Conservation (phyloP, 2,888 invertebrate species). For the Diaperis boleti region DNA sequence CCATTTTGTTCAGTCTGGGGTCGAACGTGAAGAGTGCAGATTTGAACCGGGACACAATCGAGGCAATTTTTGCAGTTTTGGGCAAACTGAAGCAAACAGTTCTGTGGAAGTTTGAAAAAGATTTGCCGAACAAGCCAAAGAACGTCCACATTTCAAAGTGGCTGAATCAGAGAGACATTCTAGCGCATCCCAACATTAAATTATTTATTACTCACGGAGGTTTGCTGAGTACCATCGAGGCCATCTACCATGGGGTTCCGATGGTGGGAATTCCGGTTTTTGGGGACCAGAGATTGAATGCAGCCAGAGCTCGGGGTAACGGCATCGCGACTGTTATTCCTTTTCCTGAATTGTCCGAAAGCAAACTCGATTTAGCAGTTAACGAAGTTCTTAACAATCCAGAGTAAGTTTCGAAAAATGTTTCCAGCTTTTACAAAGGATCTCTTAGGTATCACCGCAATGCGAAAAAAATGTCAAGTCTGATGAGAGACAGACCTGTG, state of each 20-base stretch:
- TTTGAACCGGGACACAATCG: constrained; percentile 55
- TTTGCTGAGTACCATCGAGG: constrained; percentile 66
- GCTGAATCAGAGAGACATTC: constrained; percentile 62
- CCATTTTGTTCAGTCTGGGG: constrained; percentile 65
- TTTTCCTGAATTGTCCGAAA: constrained; percentile 54
- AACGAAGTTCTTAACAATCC: constrained; percentile 55
- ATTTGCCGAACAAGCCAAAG: constrained; percentile 54
- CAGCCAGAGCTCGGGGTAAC: constrained; percentile 62
- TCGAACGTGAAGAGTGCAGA: constrained; percentile 60
- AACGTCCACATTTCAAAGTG: constrained; percentile 64
- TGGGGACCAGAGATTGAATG: constrained; percentile 69
- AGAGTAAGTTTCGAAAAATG: constrained; percentile 51
- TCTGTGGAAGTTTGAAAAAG: constrained; percentile 66
- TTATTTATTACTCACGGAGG: constrained; percentile 69
- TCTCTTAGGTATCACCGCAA: neutral
- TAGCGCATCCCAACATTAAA: constrained; percentile 65
- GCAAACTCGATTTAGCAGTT: constrained; percentile 54
- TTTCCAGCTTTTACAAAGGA: neutral
- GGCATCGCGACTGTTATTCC: constrained; percentile 61
- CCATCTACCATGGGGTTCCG: constrained; percentile 67
- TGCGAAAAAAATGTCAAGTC: constrained; percentile 3
- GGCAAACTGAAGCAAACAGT: constrained; percentile 62
- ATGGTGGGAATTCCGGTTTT: constrained; percentile 67
- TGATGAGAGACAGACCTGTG: constrained; percentile 26
- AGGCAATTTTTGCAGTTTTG: constrained; percentile 60